Evolutionary conservation across 2,113 vertebrate species (phyloP), one percentile per base, ranked within the genome.

Genomic region (Antidorcas marsupialis): DNA sequence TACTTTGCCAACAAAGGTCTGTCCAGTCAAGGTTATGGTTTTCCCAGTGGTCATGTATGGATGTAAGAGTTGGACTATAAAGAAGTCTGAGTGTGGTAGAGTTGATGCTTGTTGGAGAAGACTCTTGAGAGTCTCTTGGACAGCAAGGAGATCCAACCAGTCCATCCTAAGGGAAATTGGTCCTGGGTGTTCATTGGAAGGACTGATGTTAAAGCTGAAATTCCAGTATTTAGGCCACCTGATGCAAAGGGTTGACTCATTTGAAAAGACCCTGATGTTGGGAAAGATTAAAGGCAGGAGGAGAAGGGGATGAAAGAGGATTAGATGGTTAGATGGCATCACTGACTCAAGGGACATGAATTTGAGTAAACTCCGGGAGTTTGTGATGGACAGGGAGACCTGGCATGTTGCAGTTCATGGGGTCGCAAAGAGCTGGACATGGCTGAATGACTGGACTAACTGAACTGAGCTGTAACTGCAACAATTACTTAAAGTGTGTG

Each of bases 401-500:
- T 67, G 17, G 33, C 8, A 16, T 67, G 33, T n/a, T 67, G 64
- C 2, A 2, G 33, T 67, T n/a, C 64, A 67, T 19, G 33, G 33
- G 33, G 64, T 67, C 0, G 0, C 64, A 67, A 67, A 67, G 33
- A 67, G 64, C 36, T 0, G 0, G 33, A 67, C 17, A 36, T 0
- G 64, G n/a, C 64, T n/a, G 64, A 67, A n/a, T 19, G 33, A 67
- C 64, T 67, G 16, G 15, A 67, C 33, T n/a, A 67, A 67, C 33
- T n/a, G 33, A 67, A n/a, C 7, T 67, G 64, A 50, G 19, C 9
- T 50, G 6, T 50, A 81, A 3, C 16, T 50, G 28, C 16, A 21
- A 50, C 8, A 50, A 12, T 17, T 81, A 50, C 15, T 47, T 50
- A 79, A 30, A 50, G 4, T 71, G 19, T 71, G 67, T 71, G 67